Conservation (phyloP, 2,113 vertebrate species). For the Opisthocomus hoazin region DNA sequence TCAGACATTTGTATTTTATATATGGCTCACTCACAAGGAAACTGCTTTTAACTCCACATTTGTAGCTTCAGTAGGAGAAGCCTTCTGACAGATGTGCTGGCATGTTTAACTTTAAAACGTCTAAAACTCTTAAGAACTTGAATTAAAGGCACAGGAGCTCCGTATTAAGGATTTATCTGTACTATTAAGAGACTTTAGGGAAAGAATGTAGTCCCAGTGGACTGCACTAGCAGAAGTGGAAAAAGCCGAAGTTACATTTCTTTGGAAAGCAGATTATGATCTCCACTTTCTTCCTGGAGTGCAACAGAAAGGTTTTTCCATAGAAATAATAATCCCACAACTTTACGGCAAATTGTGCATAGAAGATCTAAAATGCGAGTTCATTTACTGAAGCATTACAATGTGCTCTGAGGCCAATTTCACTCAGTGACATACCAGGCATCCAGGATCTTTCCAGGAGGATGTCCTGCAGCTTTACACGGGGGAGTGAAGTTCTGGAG, state of each 20-base stretch:
- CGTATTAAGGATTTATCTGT: not conserved
- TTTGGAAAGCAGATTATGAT: not conserved
- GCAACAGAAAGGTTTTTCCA: not conserved
- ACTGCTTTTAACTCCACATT: not conserved
- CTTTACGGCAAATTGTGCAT: not conserved
- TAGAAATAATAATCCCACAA: not conserved
- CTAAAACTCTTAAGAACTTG: not conserved
- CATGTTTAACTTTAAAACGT: not conserved
- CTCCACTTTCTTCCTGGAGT: not conserved
- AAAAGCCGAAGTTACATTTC: not conserved
- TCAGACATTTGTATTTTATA: not conserved
- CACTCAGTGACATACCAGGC: accelerated
- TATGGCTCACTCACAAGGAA: not conserved
- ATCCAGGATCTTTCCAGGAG: not conserved
- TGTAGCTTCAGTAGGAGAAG: not conserved
- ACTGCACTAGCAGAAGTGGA: not conserved
- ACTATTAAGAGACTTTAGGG: not conserved
- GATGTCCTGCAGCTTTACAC: not conserved
- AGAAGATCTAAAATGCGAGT: not conserved
- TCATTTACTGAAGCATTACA: not conserved
- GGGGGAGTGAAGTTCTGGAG: not conserved
- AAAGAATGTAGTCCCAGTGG: not conserved
- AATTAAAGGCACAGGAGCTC: not conserved
- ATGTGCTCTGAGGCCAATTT: not conserved
- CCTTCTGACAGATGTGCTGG: not conserved